Evolutionary conservation across 2,113 vertebrate genomes (phyloP), one percentile per base, ranked within the genome.

Genomic region (Daphoenositta chrysoptera): DNA sequence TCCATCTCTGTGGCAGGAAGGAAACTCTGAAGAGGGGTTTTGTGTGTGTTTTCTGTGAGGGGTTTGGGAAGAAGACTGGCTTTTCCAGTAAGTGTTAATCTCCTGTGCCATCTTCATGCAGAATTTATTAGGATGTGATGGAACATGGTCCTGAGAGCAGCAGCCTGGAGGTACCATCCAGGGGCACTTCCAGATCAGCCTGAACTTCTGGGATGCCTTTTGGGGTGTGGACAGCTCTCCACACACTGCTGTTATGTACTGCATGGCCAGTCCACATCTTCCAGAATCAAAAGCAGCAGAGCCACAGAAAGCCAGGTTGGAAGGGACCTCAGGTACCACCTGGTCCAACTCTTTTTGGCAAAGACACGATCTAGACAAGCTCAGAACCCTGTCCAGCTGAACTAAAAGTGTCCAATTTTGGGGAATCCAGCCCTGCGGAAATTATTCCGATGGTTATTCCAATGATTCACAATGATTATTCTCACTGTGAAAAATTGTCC

Each of bases 121-220:
- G 77, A 47, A 13, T 68, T 84, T 0, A 1, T 82, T 79, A 48
- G 65, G 64, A 13, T 3, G 3, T 45, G 69, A 22, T 66, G 51
- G 65, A 44, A 6, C 33, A 6, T 7, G 20, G n/a, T n/a, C 11
- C 69, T 66, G 63, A 31, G 54, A 53, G 50, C 23, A 73, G 33
- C 27, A 35, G 40, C 0, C 0, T 44, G 47, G 50, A 80, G 33
- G 30, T 65, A 4, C 26, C 30, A 10, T 35, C 30, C 60, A 35
- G 30, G 51, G 72, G 4, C 27, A 20, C 15, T 90, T 69, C 40
- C 70, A 68, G 35, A 39, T 68, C 48, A 89, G 6, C 40, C 72
- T n/a, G 6, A 60, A 28, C 11, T 79, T 72, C 26, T 50, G 40
- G 14, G 44, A 33, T 60, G 21, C 4, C 7, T 69, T 64, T 56